Evolutionary conservation across 2,888 invertebrate genomes (phyloP), one percentile per base, ranked within the genome.

Genomic region (Carterocephalus palaemon): DNA sequence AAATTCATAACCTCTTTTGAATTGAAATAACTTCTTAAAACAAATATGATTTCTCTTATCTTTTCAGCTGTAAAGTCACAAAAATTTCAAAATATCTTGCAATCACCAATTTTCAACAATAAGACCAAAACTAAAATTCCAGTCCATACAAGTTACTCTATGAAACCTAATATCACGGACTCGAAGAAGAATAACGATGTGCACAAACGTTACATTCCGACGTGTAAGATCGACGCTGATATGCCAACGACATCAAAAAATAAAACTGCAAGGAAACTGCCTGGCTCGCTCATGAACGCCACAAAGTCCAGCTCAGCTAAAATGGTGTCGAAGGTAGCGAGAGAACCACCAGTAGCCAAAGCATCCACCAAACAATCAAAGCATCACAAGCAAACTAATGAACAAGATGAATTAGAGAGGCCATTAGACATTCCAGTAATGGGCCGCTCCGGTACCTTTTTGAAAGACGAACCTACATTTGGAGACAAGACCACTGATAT

Each of bases 401-500:
- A 54, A 12, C 53, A 55, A 13, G 46, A 46, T 0, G 51, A 51
- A 17, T 47, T 16, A n/a, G 51, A 53, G 7, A 52, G 40, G 6
- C 19, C 55, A 4, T 47, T 43, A 5, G 54, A 64, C 2, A 69
- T 74, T 16, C 76, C 77, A 0, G 53, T 60, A 1, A 85, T 90
- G 82, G 86, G 88, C 50, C 88, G 93, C 29, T 93, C 93, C 0
- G 92, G 91, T 9, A 93, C 93, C 0, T 93, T 93, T 64, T 75
- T 92, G 9, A 93, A 93, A 69, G 93, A 93, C 54, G 92, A 93
- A 69, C 92, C 93, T 0, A 92, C 91, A 10, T 83, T 83, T 45
- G 70, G 71, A 1, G 73, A 75, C 20, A 78, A 68, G 49, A 70
- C 72, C 9, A 66, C 67, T 12, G 62, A 67, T 24, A 64, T 72